Evolutionary conservation across 2,113 vertebrate species (phyloP).

Genomic region (Chascanopsetta lugubris): DNA sequence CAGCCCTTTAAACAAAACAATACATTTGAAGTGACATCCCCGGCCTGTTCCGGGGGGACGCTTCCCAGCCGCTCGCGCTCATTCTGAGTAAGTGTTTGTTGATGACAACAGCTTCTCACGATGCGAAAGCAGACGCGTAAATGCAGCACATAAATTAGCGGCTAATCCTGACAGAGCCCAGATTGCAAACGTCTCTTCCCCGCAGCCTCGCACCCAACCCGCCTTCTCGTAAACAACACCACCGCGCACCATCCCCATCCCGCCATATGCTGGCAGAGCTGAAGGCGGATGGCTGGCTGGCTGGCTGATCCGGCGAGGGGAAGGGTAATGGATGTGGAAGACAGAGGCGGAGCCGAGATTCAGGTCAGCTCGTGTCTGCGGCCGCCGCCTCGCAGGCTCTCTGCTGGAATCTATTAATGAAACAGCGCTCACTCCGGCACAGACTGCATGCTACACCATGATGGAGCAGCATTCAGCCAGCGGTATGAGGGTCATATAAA

Average conservation of each 20-base stretch:
- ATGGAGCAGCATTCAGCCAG: constrained; percentile 59
- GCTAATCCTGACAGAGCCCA: constrained; percentile 44
- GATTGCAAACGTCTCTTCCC: constrained; percentile 23
- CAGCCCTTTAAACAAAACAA: too few species aligned
- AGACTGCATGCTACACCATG: constrained; percentile 49
- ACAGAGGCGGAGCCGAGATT: constrained; percentile 59
- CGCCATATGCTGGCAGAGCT: constrained; percentile 30
- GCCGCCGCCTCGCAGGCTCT: constrained; percentile 32
- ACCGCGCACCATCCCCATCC: constrained; percentile 34
- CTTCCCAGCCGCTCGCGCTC: constrained; percentile 1
- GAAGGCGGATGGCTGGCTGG: too few species aligned
- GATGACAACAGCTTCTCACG: constrained; percentile 18
- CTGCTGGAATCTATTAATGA: constrained; percentile 80
- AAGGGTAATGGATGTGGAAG: constrained; percentile 45
- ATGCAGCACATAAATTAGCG: constrained; percentile 35
- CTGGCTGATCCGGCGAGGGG: constrained; percentile 31
- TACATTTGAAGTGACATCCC: not conserved
- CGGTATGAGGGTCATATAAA: constrained; percentile 69
- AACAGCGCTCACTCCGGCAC: constrained; percentile 54
- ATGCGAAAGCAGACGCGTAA: constrained; percentile 14
- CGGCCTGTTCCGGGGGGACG: not conserved
- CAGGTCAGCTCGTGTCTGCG: constrained; percentile 61
- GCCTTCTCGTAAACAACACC: constrained; percentile 32
- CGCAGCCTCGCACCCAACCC: constrained; percentile 7
- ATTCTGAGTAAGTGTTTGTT: constrained; percentile 11